Evolutionary conservation across 2,888 invertebrate genomes (phyloP), one percentile per base, ranked within the genome.

Genomic region (Synergus japonicus): DNA sequence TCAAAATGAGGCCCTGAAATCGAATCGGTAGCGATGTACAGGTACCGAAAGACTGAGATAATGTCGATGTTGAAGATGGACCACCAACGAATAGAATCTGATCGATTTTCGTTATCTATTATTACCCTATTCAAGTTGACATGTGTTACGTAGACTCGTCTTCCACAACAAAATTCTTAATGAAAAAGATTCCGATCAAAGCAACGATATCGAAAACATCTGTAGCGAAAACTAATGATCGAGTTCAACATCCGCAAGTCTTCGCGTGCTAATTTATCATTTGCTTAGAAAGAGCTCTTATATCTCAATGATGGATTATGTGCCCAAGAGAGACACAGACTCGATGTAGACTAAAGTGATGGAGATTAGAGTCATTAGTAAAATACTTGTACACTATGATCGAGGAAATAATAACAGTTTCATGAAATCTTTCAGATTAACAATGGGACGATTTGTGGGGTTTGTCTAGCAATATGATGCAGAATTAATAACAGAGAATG

Each of bases 141-240:
- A 66, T 22, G 44, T 67, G 67, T 67, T 44, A 12, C 44, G 22
- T 15, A 44, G 12, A 67, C 13, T 46, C 22, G 18, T 46, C 22
- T 44, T 49, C 29, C 15, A 10, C 12, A 12, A 49, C 37, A 2
- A 49, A 37, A 49, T 29, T 7, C 15, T 49, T 37, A 49, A 69
- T 49, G 69, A 46, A 69, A 69, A 69, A 69, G 69, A 69, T 69
- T 69, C n/a, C 15, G 49, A 69, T 69, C 69, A 69, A 8, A 49
- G 4, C 22, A 18, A 37, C 29, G 69, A 69, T 69, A 69, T 69
- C 69, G 49, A 18, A 49, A 69, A 69, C 69, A 69, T 69, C 69
- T 69, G 69, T 69, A 69, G 69, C 69, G 69, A 69, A 69, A 49
- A 69, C 69, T 49, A 69, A 69, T 69, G 69, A 69, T 69, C 69